Percentiles rank a stretch among this genome's conserved stretches.
Conservation (phyloP, 2,797 vertebrate species). For the Poeciliopsis presidionis region DNA sequence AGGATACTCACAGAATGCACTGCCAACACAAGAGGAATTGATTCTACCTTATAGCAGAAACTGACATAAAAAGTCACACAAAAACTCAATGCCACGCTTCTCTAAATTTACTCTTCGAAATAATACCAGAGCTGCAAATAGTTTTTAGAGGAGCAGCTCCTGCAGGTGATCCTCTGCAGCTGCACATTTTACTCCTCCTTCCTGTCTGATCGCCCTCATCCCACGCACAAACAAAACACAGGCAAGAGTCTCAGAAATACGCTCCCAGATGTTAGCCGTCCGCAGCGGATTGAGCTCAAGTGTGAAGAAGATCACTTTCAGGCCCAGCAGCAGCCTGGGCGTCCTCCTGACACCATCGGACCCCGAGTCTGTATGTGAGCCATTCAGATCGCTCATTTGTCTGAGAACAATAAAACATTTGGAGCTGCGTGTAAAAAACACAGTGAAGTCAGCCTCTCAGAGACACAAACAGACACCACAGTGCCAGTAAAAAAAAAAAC, state of each 20-base stretch:
- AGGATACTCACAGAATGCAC: constrained; percentile 33
- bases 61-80: constrained; percentile 21
- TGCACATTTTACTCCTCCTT: constrained; percentile 34
- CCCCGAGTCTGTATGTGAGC: constrained; percentile 35
- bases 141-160: constrained; percentile 16
- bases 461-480: constrained; percentile 50
- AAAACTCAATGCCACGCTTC: constrained; percentile 8
- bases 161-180: constrained; percentile 34
- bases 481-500: constrained; percentile 24
- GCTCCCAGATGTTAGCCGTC: constrained; percentile 42
- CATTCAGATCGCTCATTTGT: constrained; percentile 64
- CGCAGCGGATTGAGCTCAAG: constrained; percentile 39
- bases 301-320: constrained; percentile 60
- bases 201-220: constrained; percentile 44
- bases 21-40: constrained; percentile 25
- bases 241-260: constrained; percentile 26
- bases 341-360: constrained; percentile 55
- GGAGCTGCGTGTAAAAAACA: constrained; percentile 64
- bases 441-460: constrained; percentile 45
- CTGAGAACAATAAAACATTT: constrained; percentile 70
- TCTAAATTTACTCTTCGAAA: not conserved
- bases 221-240: constrained; percentile 14
- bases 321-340: constrained; percentile 39
- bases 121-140: constrained; percentile 5
- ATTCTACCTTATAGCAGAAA: constrained; percentile 7